Evolutionary conservation across 2,797 vertebrate genomes (phyloP).

Genomic region (Xerus rutilus): DNA sequence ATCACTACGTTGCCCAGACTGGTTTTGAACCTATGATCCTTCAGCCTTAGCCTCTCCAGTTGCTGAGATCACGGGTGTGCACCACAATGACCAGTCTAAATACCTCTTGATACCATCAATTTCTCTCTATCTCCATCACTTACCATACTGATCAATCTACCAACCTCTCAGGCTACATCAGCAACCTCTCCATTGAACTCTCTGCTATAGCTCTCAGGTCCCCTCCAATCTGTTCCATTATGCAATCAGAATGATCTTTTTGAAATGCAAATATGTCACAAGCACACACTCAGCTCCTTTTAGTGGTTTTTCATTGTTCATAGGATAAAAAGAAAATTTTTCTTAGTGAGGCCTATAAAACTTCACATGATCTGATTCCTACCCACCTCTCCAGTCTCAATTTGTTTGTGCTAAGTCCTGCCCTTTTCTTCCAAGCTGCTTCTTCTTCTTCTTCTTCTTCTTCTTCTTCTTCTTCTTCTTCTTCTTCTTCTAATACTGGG

Average conservation of each 20-base stretch:
- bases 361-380: neutral
- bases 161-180: neutral
- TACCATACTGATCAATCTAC: neutral
- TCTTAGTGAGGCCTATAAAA: neutral
- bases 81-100: neutral
- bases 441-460: no score
- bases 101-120: conserved; percentile 8
- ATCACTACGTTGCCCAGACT: no score
- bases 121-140: conserved; percentile 18
- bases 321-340: neutral
- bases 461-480: neutral
- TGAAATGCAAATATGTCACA: neutral
- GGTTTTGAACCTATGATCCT: no score
- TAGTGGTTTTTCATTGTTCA: conserved; percentile 19
- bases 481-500: no score
- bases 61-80: no score
- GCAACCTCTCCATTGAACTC: neutral
- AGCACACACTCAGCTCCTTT: neutral
- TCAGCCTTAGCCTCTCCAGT: no score
- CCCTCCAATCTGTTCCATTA: conserved; percentile 28
- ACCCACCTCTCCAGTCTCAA: neutral
- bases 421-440: neutral
- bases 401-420: neutral
- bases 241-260: conserved; percentile 30
- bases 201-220: neutral